Conservation (phyloP, 2,797 vertebrate species). For the Antrozous pallidus region DNA sequence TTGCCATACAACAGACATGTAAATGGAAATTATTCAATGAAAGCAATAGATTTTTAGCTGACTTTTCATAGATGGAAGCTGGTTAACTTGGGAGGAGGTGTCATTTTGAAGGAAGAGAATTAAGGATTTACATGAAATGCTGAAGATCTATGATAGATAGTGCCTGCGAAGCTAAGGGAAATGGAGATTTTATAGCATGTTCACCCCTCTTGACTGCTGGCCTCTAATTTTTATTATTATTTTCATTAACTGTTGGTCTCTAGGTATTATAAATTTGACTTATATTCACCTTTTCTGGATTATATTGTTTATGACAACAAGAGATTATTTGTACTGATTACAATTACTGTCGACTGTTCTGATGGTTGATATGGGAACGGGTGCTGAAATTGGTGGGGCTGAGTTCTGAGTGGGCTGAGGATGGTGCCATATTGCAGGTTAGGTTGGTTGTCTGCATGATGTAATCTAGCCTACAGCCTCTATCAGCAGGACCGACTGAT, state of each 20-base stretch:
- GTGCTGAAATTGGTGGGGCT: not conserved
- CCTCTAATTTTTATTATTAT: not conserved
- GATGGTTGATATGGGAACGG: not conserved
- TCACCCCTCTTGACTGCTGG: not conserved
- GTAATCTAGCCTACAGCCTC: not conserved
- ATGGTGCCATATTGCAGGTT: rapidly evolving
- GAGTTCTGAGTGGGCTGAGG: not conserved
- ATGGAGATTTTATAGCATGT: not conserved
- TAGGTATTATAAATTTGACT: not conserved
- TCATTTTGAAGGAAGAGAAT: not conserved
- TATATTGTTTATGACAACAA: not conserved
- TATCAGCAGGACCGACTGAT: not conserved
- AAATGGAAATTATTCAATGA: not conserved
- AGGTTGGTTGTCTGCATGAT: not conserved
- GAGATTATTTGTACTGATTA: not conserved
- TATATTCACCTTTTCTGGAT: not conserved
- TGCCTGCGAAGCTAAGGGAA: not conserved
- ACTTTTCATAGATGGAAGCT: not conserved
- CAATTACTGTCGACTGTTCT: rapidly evolving
- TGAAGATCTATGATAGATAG: not conserved
- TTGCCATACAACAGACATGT: not conserved
- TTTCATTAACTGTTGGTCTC: not conserved
- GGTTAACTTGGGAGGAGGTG: not conserved
- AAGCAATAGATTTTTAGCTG: not conserved
- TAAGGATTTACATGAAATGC: not conserved